Conservation (phyloP, 2,888 invertebrate species). For the Catotricha subobsoleta region DNA sequence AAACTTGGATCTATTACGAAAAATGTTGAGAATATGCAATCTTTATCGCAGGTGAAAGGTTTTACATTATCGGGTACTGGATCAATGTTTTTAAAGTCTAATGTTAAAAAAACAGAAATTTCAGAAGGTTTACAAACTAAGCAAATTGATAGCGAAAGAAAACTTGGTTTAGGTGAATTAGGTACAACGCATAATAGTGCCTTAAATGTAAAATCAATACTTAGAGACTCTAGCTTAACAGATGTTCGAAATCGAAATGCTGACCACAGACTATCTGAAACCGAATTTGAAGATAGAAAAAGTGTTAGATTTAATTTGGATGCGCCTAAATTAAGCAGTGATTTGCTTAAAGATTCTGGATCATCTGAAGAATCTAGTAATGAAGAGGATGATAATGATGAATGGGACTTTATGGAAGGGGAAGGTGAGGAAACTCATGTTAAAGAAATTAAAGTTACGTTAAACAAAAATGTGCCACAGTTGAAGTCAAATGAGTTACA, state of each 20-base stretch:
- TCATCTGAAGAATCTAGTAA: constrained; percentile 17
- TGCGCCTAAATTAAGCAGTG: constrained; percentile 10
- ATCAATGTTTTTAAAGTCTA: constrained; percentile 43
- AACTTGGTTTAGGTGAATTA: neutral
- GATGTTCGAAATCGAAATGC: constrained; percentile 22
- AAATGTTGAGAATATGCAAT: constrained; percentile 13
- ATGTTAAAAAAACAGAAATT: constrained; percentile 21
- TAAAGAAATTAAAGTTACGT: constrained; percentile 24
- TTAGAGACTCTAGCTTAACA: constrained; percentile 38
- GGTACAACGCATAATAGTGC: neutral
- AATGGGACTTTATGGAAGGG: constrained; percentile 19
- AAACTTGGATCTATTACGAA: constrained; percentile 9
- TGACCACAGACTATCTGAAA: constrained; percentile 12
- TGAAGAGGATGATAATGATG: constrained; percentile 16
- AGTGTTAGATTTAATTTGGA: constrained; percentile 50
- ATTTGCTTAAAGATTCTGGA: constrained; percentile 16
- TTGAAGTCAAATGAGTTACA: constrained; percentile 8
- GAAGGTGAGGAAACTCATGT: constrained; percentile 27
- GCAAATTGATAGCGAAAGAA: constrained; percentile 12
- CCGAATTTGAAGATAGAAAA: constrained; percentile 51
- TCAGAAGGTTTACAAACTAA: neutral
- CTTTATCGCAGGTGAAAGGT: constrained; percentile 24
- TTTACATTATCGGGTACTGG: constrained; percentile 37
- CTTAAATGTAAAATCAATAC: constrained; percentile 36
- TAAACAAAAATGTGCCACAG: constrained; percentile 18